Percentiles rank a stretch among this genome's conserved stretches.
These are phyloP conservation scores for Hyla sarda DNA, from an alignment of 2,113 vertebrate genomes.

Conservation along the genomic window DNA sequence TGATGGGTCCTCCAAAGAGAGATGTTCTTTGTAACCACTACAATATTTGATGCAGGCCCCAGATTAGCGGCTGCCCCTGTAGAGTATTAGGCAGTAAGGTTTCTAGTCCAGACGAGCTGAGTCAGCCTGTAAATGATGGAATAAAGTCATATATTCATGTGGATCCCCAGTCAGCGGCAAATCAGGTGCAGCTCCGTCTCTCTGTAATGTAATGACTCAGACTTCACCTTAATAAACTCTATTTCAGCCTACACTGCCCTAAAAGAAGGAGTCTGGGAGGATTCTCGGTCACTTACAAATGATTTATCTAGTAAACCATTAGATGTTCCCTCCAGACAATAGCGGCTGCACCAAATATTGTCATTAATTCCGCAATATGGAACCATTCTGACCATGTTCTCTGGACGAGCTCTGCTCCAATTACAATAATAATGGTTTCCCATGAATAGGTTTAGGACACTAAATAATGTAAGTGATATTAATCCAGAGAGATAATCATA, in stretches of 20 bases:
- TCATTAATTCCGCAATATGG: conserved; percentile 42
- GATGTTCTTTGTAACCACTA: no score
- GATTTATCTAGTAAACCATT: conserved; percentile 53
- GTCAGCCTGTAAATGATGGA: not conserved
- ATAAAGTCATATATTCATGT: not conserved
- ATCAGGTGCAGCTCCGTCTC: not conserved
- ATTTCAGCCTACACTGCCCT: not conserved
- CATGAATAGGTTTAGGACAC: conserved; percentile 13
- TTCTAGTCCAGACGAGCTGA: not conserved
- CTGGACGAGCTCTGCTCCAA: conserved; percentile 26
- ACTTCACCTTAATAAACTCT: not conserved
- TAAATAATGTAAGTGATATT: conserved; percentile 32
- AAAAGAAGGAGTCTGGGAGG: conserved; percentile 26
- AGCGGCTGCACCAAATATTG: not conserved
- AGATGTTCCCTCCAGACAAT: conserved; percentile 50
- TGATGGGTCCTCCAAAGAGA: no score
- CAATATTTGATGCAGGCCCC: no score
- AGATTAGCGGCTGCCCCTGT: no score
- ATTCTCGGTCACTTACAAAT: conserved; percentile 47
- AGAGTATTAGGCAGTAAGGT: no score
- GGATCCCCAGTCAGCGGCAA: not conserved
- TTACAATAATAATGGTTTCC: conserved; percentile 4
- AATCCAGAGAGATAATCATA: not conserved
- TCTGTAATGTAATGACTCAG: not conserved
- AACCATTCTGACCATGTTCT: not conserved